These are phyloP conservation scores for Cydia pomonella DNA, from an alignment of 1,140 invertebrate genomes.

Conservation along the genomic window DNA sequence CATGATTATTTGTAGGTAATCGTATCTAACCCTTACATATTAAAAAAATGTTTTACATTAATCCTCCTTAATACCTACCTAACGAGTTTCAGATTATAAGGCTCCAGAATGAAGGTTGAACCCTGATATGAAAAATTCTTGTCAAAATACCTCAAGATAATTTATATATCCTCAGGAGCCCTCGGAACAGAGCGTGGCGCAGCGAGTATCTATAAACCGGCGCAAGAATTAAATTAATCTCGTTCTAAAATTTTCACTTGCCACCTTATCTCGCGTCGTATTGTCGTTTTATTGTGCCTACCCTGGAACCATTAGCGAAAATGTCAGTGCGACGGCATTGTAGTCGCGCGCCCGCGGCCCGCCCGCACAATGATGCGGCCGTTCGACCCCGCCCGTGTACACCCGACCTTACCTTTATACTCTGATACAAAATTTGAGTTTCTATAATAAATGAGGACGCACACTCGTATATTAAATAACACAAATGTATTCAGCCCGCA, in stretches of 20 bases:
- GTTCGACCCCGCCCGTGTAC: slow-evolving; percentile 63
- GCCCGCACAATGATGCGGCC: slow-evolving; percentile 71
- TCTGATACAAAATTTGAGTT: slow-evolving; percentile 70
- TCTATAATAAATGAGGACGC: slow-evolving; percentile 67
- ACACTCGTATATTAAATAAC: slow-evolving; percentile 51
- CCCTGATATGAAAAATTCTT: slow-evolving; percentile 27
- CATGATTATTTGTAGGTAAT: neutral
- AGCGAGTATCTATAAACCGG: slow-evolving; percentile 48
- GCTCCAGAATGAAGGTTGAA: neutral
- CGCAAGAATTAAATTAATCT: slow-evolving; percentile 73
- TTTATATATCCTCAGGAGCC: slow-evolving; percentile 29
- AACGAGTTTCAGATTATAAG: slow-evolving; percentile 1
- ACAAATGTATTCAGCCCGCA: slow-evolving; percentile 39
- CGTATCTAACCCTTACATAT: neutral
- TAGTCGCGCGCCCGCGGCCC: slow-evolving; percentile 68
- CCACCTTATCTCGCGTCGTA: slow-evolving; percentile 77
- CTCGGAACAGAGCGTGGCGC: slow-evolving; percentile 36
- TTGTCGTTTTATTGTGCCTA: slow-evolving; percentile 79
- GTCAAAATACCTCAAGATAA: slow-evolving; percentile 20
- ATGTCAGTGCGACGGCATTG: slow-evolving; percentile 77
- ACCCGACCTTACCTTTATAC: slow-evolving; percentile 65
- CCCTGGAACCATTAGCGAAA: slow-evolving; percentile 79
- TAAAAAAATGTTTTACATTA: neutral
- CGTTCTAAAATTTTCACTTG: slow-evolving; percentile 77
- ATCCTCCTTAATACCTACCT: neutral